Conservation (phyloP, 2,888 invertebrate genomes). For the Lutraria lutraria region DNA sequence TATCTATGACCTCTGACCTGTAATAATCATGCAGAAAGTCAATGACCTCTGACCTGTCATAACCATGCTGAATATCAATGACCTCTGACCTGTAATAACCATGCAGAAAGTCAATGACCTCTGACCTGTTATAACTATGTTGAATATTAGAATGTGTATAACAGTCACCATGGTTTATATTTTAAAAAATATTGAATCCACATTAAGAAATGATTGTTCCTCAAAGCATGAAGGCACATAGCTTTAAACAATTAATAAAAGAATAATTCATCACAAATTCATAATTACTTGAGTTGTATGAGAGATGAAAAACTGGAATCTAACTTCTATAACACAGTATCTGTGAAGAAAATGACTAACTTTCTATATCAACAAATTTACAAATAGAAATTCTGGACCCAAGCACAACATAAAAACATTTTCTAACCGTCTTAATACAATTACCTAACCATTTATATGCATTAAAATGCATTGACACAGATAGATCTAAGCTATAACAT, state of each 20-base stretch:
- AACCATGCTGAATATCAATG: not conserved
- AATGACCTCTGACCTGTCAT: not conserved
- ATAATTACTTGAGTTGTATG: not conserved
- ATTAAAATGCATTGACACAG: not conserved
- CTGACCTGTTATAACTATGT: not conserved
- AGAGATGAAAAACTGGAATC: not conserved
- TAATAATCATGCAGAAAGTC: not conserved
- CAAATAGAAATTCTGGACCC: not conserved
- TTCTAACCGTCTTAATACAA: not conserved
- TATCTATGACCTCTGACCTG: too few species aligned
- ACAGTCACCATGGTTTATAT: not conserved
- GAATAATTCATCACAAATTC: not conserved
- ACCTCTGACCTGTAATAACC: too few species aligned
- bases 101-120: not conserved
- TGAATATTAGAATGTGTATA: too few species aligned
- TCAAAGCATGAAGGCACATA: conserved; percentile 18
- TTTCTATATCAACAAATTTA: not conserved
- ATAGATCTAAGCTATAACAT: too few species aligned
- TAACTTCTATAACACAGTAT: not conserved
- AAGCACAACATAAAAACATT: not conserved
- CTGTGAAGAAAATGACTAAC: not conserved
- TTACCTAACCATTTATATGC: not conserved
- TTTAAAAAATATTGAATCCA: not conserved
- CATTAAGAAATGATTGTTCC: conserved; percentile 7
- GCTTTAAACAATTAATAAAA: not conserved